Base-by-base conservation (phyloP, 2,797 vertebrate genomes). In the Sebastes goodei region DNA sequence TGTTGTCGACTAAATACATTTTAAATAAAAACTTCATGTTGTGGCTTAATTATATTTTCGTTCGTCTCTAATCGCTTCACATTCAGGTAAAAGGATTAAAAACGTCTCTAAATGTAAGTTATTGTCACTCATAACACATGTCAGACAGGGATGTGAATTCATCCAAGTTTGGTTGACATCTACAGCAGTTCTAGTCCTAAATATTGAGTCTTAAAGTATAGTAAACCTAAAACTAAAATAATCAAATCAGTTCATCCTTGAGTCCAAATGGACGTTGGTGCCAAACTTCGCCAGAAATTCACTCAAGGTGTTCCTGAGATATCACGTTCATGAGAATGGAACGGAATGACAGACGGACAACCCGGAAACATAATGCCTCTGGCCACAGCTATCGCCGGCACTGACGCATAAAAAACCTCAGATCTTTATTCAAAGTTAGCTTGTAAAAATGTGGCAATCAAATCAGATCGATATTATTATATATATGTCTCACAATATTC, bases 301-400 rank as follows among this genome's bases (percentile, higher is more conserved):
- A 15, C 38, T 42, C 12, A 14, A 23, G 1, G 38, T 15, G 12
- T 38, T 42, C 38, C 0, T 42, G 38, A 15, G 38, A 42, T 15
- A 14, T 42, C 38, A 42, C 38, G 0, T 38, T 2, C 35, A 38
- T 0, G 35, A 14, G 35, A 38, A 38, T 38, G 35, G 35, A 14
- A 38, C 0, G 35, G 33, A 35, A 0, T 1, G 35, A 38, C 35
- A 0, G 35, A 38, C 35, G 5, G 1, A 38, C 35, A 38, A 38
- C 0, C 11, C 2, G 35, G 35, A 38, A 38, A 38, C 35, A 42
- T 42, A 15, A 42, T 14, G 35, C 12, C 35, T 38, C 12, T 38
- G 46, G 46, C 17, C 17, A 49, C 46, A 49, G 17, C 46, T n/a
- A 52, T 52, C 17, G 7, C 46, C 46, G 1, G 17, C 46, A 1